Percentiles rank a stretch among this genome's conserved stretches.
Evolutionary conservation across 2,888 invertebrate species (phyloP).

Genomic region (Drosophila quinaria): DNA sequence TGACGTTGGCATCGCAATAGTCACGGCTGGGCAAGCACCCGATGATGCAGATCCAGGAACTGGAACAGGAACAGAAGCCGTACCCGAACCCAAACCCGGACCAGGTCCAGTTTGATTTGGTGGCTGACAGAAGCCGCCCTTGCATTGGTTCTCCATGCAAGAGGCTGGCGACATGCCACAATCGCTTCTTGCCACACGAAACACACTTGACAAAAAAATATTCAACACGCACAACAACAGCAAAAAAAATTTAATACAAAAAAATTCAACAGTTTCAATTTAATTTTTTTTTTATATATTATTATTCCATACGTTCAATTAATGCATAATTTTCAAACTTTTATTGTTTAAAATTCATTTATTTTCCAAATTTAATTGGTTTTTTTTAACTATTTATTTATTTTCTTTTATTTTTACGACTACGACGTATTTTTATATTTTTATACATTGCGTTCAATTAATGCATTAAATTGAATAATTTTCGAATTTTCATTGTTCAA

Average conservation of each 20-base stretch:
- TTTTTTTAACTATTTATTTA: not conserved
- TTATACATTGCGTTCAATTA: no score
- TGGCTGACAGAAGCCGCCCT: conserved; percentile 46
- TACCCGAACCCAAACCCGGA: not conserved
- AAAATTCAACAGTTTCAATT: conserved; percentile 3
- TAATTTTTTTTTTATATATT: not conserved
- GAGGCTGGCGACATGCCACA: conserved; percentile 76
- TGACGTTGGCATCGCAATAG: conserved; percentile 48
- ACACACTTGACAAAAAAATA: not conserved
- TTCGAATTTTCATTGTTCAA: conserved; percentile 4
- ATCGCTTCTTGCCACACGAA: conserved; percentile 1
- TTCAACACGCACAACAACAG: conserved; percentile 4
- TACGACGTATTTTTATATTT: no score
- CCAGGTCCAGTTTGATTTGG: conserved; percentile 2
- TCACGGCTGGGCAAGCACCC: conserved; percentile 35
- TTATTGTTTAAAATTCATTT: not conserved
- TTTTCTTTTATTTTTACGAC: not conserved
- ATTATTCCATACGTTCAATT: no score
- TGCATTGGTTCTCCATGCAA: conserved; percentile 72
- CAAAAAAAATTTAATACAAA: conserved; percentile 20
- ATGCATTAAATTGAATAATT: not conserved
- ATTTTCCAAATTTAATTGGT: conserved; percentile 8
- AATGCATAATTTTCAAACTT: not conserved
- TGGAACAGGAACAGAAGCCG: not conserved
- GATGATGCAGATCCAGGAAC: not conserved